Evolutionary conservation across 2,888 invertebrate genomes (phyloP).

Genomic region (Pyralis farinalis): DNA sequence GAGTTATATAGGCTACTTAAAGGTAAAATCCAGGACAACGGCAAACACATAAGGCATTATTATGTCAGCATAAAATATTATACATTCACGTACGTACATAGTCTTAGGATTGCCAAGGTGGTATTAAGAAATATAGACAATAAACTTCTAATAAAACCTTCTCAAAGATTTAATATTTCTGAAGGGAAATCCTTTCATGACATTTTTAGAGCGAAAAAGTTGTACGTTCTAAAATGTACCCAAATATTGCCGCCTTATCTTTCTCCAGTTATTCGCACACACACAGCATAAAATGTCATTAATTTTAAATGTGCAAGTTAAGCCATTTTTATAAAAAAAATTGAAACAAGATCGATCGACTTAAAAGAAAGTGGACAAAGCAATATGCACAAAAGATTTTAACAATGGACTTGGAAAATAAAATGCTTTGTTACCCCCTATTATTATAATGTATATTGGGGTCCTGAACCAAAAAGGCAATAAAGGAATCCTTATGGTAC

Average conservation of each 20-base stretch:
- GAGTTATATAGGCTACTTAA: no score
- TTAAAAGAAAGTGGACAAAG: constrained; percentile 46
- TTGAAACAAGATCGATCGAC: constrained; percentile 35
- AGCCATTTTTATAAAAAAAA: constrained; percentile 18
- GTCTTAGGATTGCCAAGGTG: no score
- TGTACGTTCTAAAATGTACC: constrained; percentile 6
- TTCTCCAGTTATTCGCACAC: not conserved
- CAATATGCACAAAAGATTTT: constrained; percentile 35
- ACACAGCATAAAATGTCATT: not conserved
- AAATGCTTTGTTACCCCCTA: constrained; percentile 28
- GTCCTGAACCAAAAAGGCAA: no score
- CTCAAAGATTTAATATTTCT: constrained; percentile 9
- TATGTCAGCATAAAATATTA: no score
- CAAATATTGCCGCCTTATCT: not conserved
- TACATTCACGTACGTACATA: no score
- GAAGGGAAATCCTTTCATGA: constrained; percentile 11
- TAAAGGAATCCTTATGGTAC: no score
- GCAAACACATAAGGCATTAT: no score
- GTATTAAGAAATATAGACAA: no score
- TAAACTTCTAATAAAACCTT: not conserved
- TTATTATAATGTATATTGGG: no score
- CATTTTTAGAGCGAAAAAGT: constrained; percentile 13
- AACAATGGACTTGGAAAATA: constrained; percentile 41
- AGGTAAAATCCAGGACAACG: no score
- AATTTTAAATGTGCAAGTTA: not conserved